Base-by-base conservation (phyloP, 2,797 vertebrate species). In the Cetoscarus ocellatus region DNA sequence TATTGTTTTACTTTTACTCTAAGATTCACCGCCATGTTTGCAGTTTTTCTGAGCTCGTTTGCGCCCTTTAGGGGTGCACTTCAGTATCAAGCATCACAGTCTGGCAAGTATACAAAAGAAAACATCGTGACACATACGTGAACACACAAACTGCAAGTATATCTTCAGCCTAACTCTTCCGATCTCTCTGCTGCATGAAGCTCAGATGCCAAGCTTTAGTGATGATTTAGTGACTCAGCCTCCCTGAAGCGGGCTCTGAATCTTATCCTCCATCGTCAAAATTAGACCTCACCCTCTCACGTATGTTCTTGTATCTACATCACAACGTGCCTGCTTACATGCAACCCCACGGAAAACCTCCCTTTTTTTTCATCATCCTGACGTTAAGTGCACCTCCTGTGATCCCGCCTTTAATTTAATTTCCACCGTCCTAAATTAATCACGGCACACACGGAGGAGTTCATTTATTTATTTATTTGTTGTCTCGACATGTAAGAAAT, bases 381-480 rank as follows among this genome's bases (percentile, higher is more conserved):
- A 70, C 50, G 70, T 67, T 75, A 75, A 75, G 67, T 69, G 66
- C 76, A 35, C 45, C 62, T 17, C 52, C 63, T 48, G 55, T 27
- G 54, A 75, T 73, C 51, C 57, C 14, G 52, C 61, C 57, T 49
- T 39, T 92, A 87, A 93, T 92, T 92, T 74, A 49, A 94, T 92
- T 90, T 83, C 74, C 83, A 56, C 65, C 10, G 44, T 60, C 85
- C 51, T 85, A 91, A 93, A 90, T 93, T 67, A 91, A 92, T 92
- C 84, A 89, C 17, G 13, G 17, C 53, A 52, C 76, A 63, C 48
- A 45, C 82, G 34, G 67, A 65, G 71, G 68, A 77, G 77, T 72
- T 90, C 77, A 85, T 86, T 78, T 82, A 61, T 86, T 89, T 89
- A 89, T 88, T 89, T 88, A 89, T 88, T 86, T 80, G 69, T 77